These are phyloP conservation scores for Chionis minor DNA, from an alignment of 2,113 vertebrate genomes.

Conservation along the genomic window DNA sequence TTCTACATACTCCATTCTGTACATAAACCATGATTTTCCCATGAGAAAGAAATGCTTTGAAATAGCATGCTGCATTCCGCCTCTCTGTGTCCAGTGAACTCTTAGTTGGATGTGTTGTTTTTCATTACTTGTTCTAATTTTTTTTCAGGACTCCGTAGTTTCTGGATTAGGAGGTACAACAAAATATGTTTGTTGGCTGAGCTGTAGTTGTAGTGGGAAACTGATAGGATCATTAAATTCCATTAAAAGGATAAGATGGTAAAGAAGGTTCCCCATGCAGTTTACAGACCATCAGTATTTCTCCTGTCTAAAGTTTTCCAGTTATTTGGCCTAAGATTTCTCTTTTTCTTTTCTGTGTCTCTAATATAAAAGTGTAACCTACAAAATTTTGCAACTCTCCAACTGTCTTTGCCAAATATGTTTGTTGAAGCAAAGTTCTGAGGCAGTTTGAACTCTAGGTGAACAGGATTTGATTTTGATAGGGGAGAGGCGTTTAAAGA, in stretches of 20 bases:
- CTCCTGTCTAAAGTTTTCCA: background rate
- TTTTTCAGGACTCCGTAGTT: background rate
- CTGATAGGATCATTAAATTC: background rate
- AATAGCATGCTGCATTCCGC: background rate
- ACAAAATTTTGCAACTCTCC: background rate
- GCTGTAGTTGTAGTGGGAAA: background rate
- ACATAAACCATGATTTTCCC: background rate
- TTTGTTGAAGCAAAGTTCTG: slow-evolving; percentile 18
- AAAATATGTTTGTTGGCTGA: background rate
- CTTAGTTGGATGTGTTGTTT: background rate
- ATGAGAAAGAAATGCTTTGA: background rate
- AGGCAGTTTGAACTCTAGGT: background rate
- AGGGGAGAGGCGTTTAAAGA: background rate
- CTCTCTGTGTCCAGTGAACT: background rate
- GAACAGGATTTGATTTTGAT: background rate
- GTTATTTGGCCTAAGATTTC: background rate
- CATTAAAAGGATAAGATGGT: background rate
- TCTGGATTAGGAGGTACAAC: background rate
- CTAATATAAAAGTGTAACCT: background rate
- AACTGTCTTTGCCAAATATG: background rate
- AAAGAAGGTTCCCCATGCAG: background rate
- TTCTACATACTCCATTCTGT: background rate
- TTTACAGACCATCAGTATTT: background rate
- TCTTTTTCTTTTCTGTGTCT: background rate
- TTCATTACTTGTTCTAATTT: background rate